Evolutionary conservation across 2,797 vertebrate genomes (phyloP).

Genomic region (Chaetophractus vellerosus): DNA sequence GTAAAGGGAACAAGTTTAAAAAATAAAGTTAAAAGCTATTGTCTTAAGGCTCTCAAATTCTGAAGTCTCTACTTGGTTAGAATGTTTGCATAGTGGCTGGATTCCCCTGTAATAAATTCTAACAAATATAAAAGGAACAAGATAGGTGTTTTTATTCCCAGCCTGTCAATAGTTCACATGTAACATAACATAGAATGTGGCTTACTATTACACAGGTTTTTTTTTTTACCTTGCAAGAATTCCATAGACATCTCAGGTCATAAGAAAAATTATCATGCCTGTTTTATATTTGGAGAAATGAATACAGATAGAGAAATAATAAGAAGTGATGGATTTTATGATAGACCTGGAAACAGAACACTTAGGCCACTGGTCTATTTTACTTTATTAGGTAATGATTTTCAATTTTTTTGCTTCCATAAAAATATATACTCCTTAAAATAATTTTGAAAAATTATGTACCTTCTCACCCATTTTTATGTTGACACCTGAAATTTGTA

Average conservation of each 20-base stretch:
- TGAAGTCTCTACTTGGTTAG: slow-evolving; percentile 38
- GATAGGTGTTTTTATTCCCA: slow-evolving; percentile 10
- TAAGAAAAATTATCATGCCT: background rate
- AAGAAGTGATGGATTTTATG: background rate
- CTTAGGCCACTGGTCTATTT: background rate
- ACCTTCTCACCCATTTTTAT: slow-evolving; percentile 3
- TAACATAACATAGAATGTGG: background rate
- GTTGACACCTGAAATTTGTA: background rate
- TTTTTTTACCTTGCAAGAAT: background rate
- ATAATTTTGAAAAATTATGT: background rate
- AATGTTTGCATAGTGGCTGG: background rate
- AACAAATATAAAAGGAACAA: slow-evolving; percentile 40
- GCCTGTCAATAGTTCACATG: background rate
- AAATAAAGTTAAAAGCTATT: slow-evolving; percentile 23
- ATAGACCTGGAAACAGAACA: slow-evolving; percentile 5
- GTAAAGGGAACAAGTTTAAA: background rate
- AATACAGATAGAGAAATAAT: slow-evolving; percentile 4
- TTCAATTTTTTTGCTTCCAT: background rate
- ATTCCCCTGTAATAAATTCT: slow-evolving; percentile 12
- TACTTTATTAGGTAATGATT: background rate
- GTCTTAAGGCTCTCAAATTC: background rate
- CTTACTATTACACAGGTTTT: background rate
- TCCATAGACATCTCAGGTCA: background rate
- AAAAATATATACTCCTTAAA: background rate
- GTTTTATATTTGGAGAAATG: slow-evolving; percentile 32